phyloP scores from a whole-genome alignment of 2,797 vertebrate genomes.

The Anguilla pacifica region DNA sequence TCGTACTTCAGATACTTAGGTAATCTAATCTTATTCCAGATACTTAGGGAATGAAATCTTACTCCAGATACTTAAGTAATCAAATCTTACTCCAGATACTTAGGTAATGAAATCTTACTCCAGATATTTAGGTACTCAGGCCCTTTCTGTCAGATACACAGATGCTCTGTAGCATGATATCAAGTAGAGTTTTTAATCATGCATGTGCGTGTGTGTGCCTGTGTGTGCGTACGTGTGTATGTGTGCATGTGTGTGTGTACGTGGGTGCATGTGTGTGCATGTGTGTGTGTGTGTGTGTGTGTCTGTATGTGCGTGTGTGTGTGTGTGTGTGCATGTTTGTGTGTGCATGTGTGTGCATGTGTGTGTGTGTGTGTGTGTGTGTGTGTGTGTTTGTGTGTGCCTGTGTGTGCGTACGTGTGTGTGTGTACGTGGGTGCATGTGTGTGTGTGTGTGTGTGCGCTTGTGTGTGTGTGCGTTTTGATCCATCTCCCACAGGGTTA shows the following conservation, averaged over 20 bases:
- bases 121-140: constrained; percentile 75
- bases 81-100: not conserved
- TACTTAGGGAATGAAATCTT: not conserved
- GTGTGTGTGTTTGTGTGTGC: no score
- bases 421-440: no score
- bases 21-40: not conserved
- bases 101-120: not conserved
- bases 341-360: not conserved
- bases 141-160: not conserved
- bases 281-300: not conserved
- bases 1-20: no score
- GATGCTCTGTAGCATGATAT: not conserved
- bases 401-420: no score
- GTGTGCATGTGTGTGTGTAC: no score
- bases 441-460: not conserved
- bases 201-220: not conserved
- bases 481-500: constrained; percentile 70
- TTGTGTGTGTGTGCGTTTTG: constrained; percentile 2
- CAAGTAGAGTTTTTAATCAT: no score
- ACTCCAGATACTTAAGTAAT: constrained; percentile 78
- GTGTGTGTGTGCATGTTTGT: not conserved
- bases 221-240: not conserved
- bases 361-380: no score
- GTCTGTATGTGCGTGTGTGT: not conserved
- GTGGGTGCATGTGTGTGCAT: no score